Conservation (phyloP, 1,140 invertebrate species). For the Pogonomyrmex californicus region DNA sequence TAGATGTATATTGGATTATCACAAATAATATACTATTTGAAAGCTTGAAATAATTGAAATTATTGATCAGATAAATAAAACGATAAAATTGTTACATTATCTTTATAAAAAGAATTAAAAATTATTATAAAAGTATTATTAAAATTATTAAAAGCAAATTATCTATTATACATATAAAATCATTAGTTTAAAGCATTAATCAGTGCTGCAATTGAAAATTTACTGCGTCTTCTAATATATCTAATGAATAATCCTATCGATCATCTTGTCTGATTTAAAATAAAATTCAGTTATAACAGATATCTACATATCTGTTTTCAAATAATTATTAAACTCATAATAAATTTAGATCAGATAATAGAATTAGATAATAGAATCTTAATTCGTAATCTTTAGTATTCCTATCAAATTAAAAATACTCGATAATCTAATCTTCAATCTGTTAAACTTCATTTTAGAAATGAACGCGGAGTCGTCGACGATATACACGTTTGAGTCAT, state of each 20-base stretch:
- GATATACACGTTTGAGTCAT: constrained; percentile 26
- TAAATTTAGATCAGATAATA: background rate
- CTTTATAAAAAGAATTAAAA: background rate
- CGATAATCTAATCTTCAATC: background rate
- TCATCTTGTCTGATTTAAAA: background rate
- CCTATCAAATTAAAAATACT: background rate
- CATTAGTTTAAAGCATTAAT: background rate
- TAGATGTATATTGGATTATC: background rate
- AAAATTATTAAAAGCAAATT: background rate
- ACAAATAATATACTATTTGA: background rate
- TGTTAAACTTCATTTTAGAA: background rate
- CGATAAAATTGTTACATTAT: background rate
- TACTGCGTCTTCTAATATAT: background rate
- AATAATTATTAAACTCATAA: background rate
- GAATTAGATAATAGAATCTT: too few species aligned
- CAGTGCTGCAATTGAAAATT: background rate
- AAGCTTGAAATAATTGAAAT: background rate
- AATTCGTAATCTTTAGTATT: background rate
- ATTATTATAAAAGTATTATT: background rate
- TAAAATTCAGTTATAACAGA: constrained; percentile 17
- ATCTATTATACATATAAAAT: background rate
- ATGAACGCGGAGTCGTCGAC: background rate
- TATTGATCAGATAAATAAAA: background rate
- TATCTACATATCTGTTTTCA: background rate
- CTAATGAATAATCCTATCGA: background rate